phyloP scores from a whole-genome alignment of 2,888 invertebrate species.

The Tenthredo distinguenda region DNA sequence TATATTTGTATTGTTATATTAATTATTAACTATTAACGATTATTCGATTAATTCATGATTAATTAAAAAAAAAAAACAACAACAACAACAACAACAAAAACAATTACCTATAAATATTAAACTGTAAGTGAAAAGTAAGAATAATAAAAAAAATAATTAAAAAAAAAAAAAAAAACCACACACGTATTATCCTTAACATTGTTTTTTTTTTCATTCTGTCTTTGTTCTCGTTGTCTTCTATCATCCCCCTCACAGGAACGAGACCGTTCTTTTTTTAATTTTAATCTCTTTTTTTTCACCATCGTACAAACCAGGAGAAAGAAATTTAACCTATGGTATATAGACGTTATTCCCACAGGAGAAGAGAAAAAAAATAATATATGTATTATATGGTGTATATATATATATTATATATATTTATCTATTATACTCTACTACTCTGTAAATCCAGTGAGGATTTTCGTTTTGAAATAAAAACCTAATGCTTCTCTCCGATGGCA shows the following conservation, averaged over 20 bases:
- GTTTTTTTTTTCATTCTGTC: constrained; percentile 28
- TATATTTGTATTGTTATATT: constrained; percentile 73
- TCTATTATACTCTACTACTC: constrained; percentile 5
- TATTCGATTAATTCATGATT: constrained; percentile 55
- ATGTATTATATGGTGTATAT: neutral
- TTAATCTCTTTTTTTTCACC: neutral
- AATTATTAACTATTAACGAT: constrained; percentile 53
- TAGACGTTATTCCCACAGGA: neutral
- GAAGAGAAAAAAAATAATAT: neutral
- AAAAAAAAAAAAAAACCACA: constrained; percentile 68
- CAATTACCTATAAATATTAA: constrained; percentile 73
- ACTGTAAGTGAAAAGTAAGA: constrained; percentile 68
- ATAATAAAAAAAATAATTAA: constrained; percentile 11
- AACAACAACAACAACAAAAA: constrained; percentile 60
- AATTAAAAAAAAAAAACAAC: constrained; percentile 60
- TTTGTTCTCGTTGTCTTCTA: constrained; percentile 25
- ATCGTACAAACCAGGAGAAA: no score
- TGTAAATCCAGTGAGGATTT: constrained; percentile 22
- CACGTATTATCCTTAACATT: constrained; percentile 65
- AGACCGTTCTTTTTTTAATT: neutral
- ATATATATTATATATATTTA: neutral
- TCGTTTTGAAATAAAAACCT: constrained; percentile 34
- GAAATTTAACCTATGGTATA: no score
- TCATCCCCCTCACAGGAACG: neutral
- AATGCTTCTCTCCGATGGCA: neutral